Evolutionary conservation across 2,113 vertebrate genomes (phyloP), one percentile per base, ranked within the genome.

Genomic region (Xenopus borealis): DNA sequence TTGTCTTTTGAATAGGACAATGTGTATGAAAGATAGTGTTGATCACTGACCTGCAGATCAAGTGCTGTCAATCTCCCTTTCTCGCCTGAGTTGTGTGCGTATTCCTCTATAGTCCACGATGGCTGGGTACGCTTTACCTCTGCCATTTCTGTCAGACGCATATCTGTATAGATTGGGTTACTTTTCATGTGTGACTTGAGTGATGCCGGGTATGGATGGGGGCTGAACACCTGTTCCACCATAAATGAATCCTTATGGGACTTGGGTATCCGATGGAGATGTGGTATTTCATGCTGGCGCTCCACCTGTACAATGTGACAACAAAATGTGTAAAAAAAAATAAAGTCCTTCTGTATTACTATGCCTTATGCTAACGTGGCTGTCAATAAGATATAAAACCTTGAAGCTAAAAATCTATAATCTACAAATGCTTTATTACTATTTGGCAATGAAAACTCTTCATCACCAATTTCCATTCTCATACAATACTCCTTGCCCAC

Each of bases 211-310:
- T 92, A 94, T n/a, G 93, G 92, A 67, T 95, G 94, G 1, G 94
- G 92, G 70, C 94, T 93, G 87, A 96, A 97, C 66, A 97, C 93
- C 87, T 97, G 95, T 64, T 97, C 95, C 20, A 93, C 88, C 88
- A 97, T 86, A 89, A 95, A 93, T 75, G 92, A 78, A 0, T 95
- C 94, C 82, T 94, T 94, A 8, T 86, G 82, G 13, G 88, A 91
- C 78, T 95, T 96, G 79, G 93, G 81, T 23, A 88, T 82, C 27
- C 90, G 88, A 52, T 94, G 94, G 69, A 85, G 88, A 20, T 92
- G 93, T 68, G 94, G 89, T 27, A 90, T 82, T 77, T 95, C 92
- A 0, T 92, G 93, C 3, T 94, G 94, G 66, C 90, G 88, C 81
- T 96, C 94, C 62, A 85, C 88, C 96, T 98, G 90, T 74, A 83